Evolutionary conservation across 2,888 invertebrate genomes (phyloP), one percentile per base, ranked within the genome.

Genomic region (Erebia ligea): DNA sequence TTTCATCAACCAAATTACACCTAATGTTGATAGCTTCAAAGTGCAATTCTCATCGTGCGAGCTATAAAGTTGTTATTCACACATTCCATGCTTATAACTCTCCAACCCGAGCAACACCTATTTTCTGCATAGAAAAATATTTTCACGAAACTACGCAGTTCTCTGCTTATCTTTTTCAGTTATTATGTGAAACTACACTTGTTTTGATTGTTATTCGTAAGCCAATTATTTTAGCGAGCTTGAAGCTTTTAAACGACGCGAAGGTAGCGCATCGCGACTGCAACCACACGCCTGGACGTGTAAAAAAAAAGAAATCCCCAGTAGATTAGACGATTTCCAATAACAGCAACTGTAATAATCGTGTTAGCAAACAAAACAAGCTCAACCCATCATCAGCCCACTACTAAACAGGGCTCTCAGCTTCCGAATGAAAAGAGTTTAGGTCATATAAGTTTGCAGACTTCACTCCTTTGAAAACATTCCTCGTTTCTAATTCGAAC

Each of bases 21-120:
- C 83, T 80, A 83, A 85, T 76, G 65, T 15, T 66, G 42, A 34
- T 58, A 48, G 54, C 1, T 70, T 40, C 78, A 86, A 73, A 82
- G 84, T 77, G 70, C 74, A 77, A 76, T 80, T 81, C 79, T 57
- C 75, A 15, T n/a, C 19, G 62, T 11, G 69, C 70, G 67, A 59
- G 50, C 50, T 57, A 85, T 84, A 81, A 85, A 83, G 82, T 84
- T 86, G 84, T 85, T 85, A 79, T 86, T 86, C 84, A 81, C 81
- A 79, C 83, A 85, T 80, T 83, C 83, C 85, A 84, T 73, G 77
- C 76, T 81, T 81, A 83, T 82, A 79, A 83, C 82, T 84, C 80
- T 84, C 80, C 78, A 76, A 80, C 67, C 80, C 77, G 76, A 80
- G 69, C 57, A 72, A 66, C 68, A 67, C 70, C 61, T 69, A 70